A percentile compares a stretch with the other conserved stretches of the same genome.
Conservation (phyloP, 2,113 vertebrate genomes). For the Trogon melanurus region DNA sequence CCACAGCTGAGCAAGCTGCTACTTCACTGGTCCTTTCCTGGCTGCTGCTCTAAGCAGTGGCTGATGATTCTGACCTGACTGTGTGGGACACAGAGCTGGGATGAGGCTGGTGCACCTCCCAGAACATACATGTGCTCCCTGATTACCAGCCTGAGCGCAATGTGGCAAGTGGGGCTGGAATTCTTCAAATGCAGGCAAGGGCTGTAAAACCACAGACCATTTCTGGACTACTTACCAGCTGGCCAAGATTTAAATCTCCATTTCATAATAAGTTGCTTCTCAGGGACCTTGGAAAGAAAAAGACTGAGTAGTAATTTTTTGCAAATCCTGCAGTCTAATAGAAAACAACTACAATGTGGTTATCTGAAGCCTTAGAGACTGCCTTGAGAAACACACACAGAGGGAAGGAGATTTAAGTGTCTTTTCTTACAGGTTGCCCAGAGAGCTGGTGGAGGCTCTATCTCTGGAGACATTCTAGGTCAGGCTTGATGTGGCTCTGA, state of each 20-base stretch:
- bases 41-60: not conserved
- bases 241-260: constrained; percentile 97
- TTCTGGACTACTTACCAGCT: constrained; percentile 78
- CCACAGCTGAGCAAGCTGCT: not conserved
- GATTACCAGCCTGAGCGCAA: fast-evolving
- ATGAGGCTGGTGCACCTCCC: not conserved
- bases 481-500: no score
- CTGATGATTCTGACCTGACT: not conserved
- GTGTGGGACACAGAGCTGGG: not conserved
- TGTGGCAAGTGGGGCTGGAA: not conserved
- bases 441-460: no score
- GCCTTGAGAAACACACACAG: not conserved
- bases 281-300: constrained; percentile 78
- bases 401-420: not conserved
- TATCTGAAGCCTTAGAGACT: not conserved
- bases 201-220: not conserved
- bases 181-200: not conserved
- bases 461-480: no score
- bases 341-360: not conserved
- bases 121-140: not conserved
- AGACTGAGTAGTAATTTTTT: not conserved
- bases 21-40: not conserved
- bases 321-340: not conserved
- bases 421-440: not conserved
- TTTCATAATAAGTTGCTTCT: constrained; percentile 89